Base-by-base conservation (phyloP, 2,888 invertebrate genomes). In the Nasonovia ribisnigri region DNA sequence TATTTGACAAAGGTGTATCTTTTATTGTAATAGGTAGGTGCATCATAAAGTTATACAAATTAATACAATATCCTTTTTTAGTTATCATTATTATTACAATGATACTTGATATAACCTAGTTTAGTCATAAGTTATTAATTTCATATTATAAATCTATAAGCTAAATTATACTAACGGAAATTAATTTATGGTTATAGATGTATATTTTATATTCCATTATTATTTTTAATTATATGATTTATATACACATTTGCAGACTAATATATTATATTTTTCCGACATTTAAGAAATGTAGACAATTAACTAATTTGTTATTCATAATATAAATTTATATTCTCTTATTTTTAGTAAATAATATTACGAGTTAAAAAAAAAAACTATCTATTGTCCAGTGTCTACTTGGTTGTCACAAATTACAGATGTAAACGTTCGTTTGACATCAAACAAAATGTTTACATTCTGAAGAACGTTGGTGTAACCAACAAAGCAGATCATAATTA, bases 401-500 rank as follows among this genome's bases (percentile, higher is more conserved):
- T 43, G 16, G 11, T 86, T 46, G 29, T 46, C 16, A 46, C 26
- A 46, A 46, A 86, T 86, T 86, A 86, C 46, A 29, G 46, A 46
- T 43, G 36, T 54, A 54, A 24, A 11, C 36, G 11, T 90, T 77
- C 36, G 77, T 90, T 90, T 51, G 48, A 77, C 26, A 48, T 90
- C 90, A 90, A 90, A 90, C 90, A 16, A 36, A 36, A 67, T 48
- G 90, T 24, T 20, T 48, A 60, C 1, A 36, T 51, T n/a, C 48
- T 20, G 5, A 77, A 26, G 51, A 36, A 51, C 16, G 48, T 48
- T 67, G 29, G 48, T 24, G 29, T 29, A 48, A 90, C 67, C 60
- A 54, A 67, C 60, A 48, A 90, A 36, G 90, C 2, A 48, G 46
- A 90, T 67, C 48, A 48, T 90, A 67, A 67, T 90, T 90, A 90